Evolutionary conservation across 2,888 invertebrate genomes (phyloP), one percentile per base, ranked within the genome.

Genomic region (Laspeyria flexula): DNA sequence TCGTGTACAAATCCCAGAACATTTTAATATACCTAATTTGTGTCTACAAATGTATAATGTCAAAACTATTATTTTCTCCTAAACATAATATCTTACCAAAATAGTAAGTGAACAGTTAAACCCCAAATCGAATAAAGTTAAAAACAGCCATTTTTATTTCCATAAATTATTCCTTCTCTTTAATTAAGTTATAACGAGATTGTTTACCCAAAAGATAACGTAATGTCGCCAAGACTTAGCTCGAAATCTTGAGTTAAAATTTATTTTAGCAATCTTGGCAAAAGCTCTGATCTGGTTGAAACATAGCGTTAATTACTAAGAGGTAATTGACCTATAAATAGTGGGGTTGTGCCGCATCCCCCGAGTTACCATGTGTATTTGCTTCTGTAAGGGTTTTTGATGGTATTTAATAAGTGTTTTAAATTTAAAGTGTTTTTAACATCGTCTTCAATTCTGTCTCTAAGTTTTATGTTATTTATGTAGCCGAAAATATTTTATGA

Each of bases 321-420:
- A 78, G 81, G 80, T 81, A 81, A 81, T 81, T 80, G 79, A 77
- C 79, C 75, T 73, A 81, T 81, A 81, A 81, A 81, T 81, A 81
- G 77, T 73, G 73, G 68, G 54, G 64, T 55, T 54, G 43, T 41
- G 52, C 58, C 65, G 58, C 58, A 60, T 60, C 52, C 55, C 34
- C 43, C 59, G 46, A 30, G 48, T 38, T 31, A 18, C 31, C 50
- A 49, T 58, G 43, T 65, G 44, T 57, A 23, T 35, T 47, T 15
- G 29, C n/a, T 11, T 25, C 29, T n/a, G 23, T 25, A 38, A 15
- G 18, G 31, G 16, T 3, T 25, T 25, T 25, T 7, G 7, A 3
- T 3, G 3, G 3, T 6, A n/a, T n/a, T n/a, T 25, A 4, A 25
- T 25, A 25, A 3, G 25, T 25, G 25, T 25, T 25, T 25, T 25